Evolutionary conservation across 2,797 vertebrate genomes (phyloP), one percentile per base, ranked within the genome.

Genomic region (Aulostomus chinensis): DNA sequence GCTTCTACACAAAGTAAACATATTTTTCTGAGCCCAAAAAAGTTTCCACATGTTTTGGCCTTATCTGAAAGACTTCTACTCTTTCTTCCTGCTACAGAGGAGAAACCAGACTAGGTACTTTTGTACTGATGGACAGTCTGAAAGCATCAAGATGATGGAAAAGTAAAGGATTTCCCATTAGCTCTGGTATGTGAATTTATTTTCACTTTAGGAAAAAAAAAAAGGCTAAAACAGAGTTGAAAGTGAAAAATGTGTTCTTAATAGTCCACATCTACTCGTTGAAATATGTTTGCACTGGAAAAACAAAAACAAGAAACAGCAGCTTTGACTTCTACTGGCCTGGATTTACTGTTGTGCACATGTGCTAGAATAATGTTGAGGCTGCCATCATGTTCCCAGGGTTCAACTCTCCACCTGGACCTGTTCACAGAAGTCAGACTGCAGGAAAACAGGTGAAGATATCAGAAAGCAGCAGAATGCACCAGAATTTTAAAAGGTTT

Each of bases 1-100:
- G 14, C 34, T 32, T 25, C 22, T 55, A 28, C 22, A 20, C 45
- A 63, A 41, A 68, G 24, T 46, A 79, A 74, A 68, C 61, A 66
- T 54, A 21, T 50, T 40, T 51, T 42, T 61, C 33, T 18, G 43
- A 55, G 53, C 40, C 40, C 43, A 24, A 12, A 12, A 30, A 21
- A 17, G 46, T 31, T 10, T 2, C 24, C 20, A 17, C 18, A 13
- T 26, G 35, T 28, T 7, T 50, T 30, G 46, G 21, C 17, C 36
- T 51, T 58, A 61, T 61, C 58, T 48, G 40, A 39, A 22, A 38
- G 25, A 46, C 40, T 14, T 31, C 14, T 4, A 26, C 31, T 8
- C 30, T 14, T 34, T 62, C 47, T 17, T 61, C 38, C 55, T 34
- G 36, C 32, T 33, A 47, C 36, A 29, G 26, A 68, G 32, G 16